Percentiles rank a stretch among this genome's conserved stretches.
These are phyloP conservation scores for Lasioglossum morio DNA, from an alignment of 2,888 invertebrate genomes.

Conservation along the genomic window DNA sequence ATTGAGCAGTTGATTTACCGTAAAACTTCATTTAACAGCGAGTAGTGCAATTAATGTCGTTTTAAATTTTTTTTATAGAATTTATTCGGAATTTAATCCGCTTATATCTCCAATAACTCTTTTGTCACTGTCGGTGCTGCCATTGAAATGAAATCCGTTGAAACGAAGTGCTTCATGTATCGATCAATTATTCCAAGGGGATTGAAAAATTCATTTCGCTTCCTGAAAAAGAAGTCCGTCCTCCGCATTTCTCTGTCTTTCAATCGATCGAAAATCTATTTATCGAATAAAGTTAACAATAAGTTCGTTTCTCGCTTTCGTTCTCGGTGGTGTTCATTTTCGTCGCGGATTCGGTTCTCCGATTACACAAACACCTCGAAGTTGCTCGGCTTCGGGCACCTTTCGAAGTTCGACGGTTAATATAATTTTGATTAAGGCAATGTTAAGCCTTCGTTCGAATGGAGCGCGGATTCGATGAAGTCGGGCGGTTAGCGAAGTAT, in stretches of 20 bases:
- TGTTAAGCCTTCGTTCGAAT: neutral
- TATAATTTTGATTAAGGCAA: constrained; percentile 5
- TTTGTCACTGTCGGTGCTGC: neutral
- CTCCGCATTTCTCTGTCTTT: neutral
- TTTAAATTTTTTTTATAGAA: neutral
- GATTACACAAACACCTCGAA: neutral
- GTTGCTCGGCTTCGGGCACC: neutral
- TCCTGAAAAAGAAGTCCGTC: neutral
- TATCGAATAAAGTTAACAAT: neutral
- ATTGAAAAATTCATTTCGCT: neutral
- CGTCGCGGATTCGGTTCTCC: neutral
- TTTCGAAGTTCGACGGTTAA: neutral
- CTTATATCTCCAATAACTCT: too few relatives aligned
- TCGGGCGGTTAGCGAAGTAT: neutral
- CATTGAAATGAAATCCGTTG: neutral
- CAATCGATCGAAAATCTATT: neutral
- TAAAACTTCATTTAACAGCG: neutral
- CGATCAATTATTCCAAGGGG: neutral
- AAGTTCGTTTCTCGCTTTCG: neutral
- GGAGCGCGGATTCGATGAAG: constrained; percentile 1
- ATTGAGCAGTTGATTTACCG: neutral
- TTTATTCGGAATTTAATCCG: neutral
- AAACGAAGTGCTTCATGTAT: neutral
- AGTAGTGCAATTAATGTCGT: neutral
- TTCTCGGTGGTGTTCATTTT: neutral